A percentile compares a stretch with the other conserved stretches of the same genome.
phyloP scores from a whole-genome alignment of 2,797 vertebrate genomes.

The Vipera ursinii region DNA sequence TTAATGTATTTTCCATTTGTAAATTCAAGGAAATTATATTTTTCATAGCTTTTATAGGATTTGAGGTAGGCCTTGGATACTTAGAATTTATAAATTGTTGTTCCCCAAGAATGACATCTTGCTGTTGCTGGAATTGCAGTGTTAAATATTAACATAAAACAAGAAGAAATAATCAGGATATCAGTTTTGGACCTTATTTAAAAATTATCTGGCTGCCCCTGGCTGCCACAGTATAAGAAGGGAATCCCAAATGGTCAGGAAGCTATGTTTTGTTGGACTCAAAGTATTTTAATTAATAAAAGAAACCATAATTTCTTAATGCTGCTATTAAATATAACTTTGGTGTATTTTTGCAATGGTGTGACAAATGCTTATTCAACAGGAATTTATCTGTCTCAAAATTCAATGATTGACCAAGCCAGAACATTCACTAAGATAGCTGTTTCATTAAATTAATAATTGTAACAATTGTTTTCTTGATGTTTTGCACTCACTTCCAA shows the following conservation, averaged over 20 bases:
- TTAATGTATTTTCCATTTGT: background rate
- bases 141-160: background rate
- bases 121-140: background rate
- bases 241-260: background rate
- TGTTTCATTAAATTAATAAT: background rate
- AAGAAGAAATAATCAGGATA: background rate
- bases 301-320: background rate
- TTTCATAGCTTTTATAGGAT: background rate
- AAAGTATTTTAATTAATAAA: background rate
- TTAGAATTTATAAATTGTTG: background rate
- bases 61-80: background rate
- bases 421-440: background rate
- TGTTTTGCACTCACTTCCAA: background rate
- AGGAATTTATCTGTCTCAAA: background rate
- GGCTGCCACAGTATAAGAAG: background rate
- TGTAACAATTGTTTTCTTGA: background rate
- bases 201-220: background rate
- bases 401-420: background rate
- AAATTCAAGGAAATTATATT: background rate
- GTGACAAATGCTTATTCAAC: background rate
- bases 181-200: background rate
- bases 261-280: background rate
- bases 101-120: background rate
- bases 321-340: background rate
- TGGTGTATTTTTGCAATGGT: background rate